Percentiles rank a stretch among this genome's conserved stretches.
Conservation (phyloP, 1,140 invertebrate genomes). For the Helicoverpa zea region DNA sequence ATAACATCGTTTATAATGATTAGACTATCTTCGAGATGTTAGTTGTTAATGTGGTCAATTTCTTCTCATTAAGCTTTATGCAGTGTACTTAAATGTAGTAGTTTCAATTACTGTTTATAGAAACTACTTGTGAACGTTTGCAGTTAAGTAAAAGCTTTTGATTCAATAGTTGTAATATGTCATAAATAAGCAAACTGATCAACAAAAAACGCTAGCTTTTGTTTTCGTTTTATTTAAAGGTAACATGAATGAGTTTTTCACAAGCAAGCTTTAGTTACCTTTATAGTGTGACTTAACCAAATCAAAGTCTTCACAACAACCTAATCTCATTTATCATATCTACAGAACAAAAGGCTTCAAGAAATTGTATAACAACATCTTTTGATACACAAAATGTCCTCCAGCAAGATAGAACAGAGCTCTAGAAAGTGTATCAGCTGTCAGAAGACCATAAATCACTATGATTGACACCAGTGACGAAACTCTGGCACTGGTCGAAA, state of each 20-base stretch:
- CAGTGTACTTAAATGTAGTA: not conserved
- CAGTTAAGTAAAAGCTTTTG: not conserved
- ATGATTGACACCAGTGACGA: conserved; percentile 60
- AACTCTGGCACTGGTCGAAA: conserved; percentile 14
- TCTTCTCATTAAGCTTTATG: too few relatives aligned
- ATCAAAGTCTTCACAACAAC: not conserved
- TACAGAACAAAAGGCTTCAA: not conserved
- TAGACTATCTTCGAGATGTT: not conserved
- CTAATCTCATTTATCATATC: not conserved
- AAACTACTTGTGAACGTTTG: conserved; percentile 11
- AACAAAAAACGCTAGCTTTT: too few relatives aligned
- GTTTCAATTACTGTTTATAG: not conserved
- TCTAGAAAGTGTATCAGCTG: conserved; percentile 63
- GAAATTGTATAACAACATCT: not conserved
- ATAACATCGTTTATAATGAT: conserved; percentile 7
- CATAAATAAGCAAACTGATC: not conserved
- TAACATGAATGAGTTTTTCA: not conserved
- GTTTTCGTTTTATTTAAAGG: too few relatives aligned
- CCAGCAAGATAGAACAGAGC: conserved; percentile 31
- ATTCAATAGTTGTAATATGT: not conserved
- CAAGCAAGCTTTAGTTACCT: not conserved
- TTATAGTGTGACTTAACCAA: not conserved
- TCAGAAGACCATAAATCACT: conserved; percentile 69
- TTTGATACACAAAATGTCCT: not conserved
- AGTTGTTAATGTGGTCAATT: too few relatives aligned